Conservation (phyloP, 1,140 invertebrate species). For the Rhynchophorus ferrugineus region DNA sequence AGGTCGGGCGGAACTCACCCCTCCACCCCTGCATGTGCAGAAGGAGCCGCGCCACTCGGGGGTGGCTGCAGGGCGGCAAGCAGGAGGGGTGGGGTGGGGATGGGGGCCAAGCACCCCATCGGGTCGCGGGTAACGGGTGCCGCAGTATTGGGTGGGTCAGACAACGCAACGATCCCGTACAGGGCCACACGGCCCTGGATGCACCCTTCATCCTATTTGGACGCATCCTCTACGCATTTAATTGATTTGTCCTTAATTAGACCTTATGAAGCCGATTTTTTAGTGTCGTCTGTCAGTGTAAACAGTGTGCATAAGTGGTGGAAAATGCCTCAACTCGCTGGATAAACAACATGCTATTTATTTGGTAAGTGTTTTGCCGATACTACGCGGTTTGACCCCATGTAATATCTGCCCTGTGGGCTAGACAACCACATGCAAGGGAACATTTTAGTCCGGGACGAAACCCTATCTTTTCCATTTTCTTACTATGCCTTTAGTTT, state of each 20-base stretch:
- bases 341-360: constrained; percentile 8
- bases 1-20: background rate
- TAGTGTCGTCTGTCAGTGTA: background rate
- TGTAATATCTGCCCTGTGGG: constrained; percentile 1
- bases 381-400: constrained; percentile 6
- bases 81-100: constrained; percentile 30
- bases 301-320: constrained; percentile 2
- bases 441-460: constrained; percentile 12
- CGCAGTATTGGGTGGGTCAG: constrained; percentile 43
- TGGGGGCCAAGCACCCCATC: constrained; percentile 32
- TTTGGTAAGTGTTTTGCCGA: constrained; percentile 12
- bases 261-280: background rate
- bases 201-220: constrained; percentile 24
- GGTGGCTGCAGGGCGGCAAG: constrained; percentile 29
- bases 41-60: constrained; percentile 25
- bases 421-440: constrained; percentile 8
- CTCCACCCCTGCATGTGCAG: constrained; percentile 17
- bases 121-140: constrained; percentile 39
- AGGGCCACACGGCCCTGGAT: constrained; percentile 24
- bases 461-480: background rate
- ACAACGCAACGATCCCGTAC: constrained; percentile 31
- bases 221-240: constrained; percentile 18
- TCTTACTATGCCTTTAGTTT: too few species aligned
- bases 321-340: background rate
- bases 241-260: constrained; percentile 9